phyloP scores from a whole-genome alignment of 2,113 vertebrate genomes.

The Ascaphus truei region DNA sequence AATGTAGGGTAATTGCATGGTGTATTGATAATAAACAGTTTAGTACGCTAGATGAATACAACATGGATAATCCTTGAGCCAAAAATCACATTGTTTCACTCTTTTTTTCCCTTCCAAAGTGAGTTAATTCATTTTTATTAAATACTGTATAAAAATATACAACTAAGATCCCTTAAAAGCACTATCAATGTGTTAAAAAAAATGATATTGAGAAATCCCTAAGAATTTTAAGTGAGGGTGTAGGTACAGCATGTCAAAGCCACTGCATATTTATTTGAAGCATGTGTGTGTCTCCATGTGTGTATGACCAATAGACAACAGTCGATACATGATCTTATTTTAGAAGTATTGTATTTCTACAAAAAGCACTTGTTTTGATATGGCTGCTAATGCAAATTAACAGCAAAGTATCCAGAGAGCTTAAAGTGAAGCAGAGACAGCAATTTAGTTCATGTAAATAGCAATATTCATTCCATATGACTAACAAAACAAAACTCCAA shows the following conservation, averaged over 20 bases:
- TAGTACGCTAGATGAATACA: slow-evolving; percentile 59
- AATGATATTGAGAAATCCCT: too few relatives aligned
- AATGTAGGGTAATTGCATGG: slow-evolving; percentile 56
- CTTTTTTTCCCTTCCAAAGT: slow-evolving; percentile 50
- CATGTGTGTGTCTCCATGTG: slow-evolving; percentile 45
- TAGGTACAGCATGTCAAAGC: too few relatives aligned
- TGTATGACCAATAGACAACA: slow-evolving; percentile 42
- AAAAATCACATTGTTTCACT: slow-evolving; percentile 64
- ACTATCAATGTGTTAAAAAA: too few relatives aligned
- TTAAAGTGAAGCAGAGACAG: too few relatives aligned
- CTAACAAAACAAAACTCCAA: too few relatives aligned
- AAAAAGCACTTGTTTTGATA: slow-evolving; percentile 4
- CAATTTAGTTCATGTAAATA: too few relatives aligned
- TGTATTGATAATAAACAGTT: slow-evolving; percentile 76
- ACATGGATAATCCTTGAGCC: slow-evolving; percentile 61
- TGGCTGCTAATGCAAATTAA: slow-evolving; percentile 6
- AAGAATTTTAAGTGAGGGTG: too few relatives aligned
- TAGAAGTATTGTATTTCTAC: slow-evolving; percentile 13
- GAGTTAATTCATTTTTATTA: too few relatives aligned
- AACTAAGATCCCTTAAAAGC: too few relatives aligned
- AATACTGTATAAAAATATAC: too few relatives aligned
- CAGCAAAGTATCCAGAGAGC: not conserved
- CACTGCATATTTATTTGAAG: slow-evolving; percentile 53
- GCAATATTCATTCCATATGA: too few relatives aligned
- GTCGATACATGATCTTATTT: slow-evolving; percentile 31